Conservation (phyloP, 2,113 vertebrate species). For the Microcebus ravelobensis region DNA sequence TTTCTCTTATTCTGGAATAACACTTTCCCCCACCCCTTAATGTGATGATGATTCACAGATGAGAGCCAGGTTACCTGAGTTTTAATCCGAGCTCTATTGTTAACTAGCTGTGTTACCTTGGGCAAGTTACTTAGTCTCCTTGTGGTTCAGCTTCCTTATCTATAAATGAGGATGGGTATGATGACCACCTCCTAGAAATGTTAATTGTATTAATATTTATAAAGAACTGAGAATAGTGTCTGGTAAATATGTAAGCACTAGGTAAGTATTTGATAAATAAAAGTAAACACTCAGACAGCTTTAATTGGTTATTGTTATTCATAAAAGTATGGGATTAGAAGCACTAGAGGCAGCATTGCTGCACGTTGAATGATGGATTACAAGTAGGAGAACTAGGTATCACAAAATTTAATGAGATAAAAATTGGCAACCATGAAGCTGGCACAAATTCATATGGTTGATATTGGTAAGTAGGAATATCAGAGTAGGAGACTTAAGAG, state of each 20-base stretch:
- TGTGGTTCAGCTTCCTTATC: background rate
- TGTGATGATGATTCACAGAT: background rate
- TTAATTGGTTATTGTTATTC: background rate
- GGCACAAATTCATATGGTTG: background rate
- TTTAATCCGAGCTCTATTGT: background rate
- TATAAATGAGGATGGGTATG: background rate
- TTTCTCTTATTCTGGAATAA: background rate
- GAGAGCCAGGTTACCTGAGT: background rate
- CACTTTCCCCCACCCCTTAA: background rate
- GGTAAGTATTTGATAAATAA: background rate
- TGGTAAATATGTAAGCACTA: background rate
- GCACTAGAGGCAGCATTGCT: background rate
- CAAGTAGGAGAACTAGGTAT: background rate
- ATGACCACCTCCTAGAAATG: background rate
- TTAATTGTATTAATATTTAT: constrained; percentile 11
- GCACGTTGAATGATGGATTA: background rate
- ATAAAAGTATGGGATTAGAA: background rate
- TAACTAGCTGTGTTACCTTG: background rate
- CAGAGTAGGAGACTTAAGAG: background rate
- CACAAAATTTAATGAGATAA: background rate
- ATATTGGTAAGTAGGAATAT: background rate
- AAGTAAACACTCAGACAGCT: background rate
- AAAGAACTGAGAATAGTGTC: background rate
- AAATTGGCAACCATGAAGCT: background rate
- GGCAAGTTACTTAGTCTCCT: background rate